A percentile compares a stretch with the other conserved stretches of the same genome.
These are phyloP conservation scores for Lytechinus variegatus DNA, from an alignment of 35 echinoderm and acorn worm species.

Conservation along the genomic window DNA sequence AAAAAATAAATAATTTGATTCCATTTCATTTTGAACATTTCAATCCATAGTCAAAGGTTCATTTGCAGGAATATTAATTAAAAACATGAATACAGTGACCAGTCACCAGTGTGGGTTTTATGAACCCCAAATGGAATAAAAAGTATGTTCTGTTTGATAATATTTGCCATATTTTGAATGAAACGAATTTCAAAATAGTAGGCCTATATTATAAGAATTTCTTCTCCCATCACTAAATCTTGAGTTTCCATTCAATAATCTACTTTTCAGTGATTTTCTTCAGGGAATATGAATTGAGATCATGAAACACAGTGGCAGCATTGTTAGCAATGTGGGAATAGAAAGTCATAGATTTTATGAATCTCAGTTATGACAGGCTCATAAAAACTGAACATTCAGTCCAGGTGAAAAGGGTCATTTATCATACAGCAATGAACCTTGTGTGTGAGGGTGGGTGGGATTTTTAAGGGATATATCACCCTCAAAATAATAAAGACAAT, in stretches of 20 bases:
- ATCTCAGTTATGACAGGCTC: neutral
- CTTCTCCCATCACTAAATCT: neutral
- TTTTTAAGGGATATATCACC: neutral
- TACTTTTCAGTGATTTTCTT: neutral
- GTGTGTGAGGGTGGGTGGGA: neutral
- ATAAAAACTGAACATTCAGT: neutral
- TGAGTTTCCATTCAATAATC: neutral
- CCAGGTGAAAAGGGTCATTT: neutral
- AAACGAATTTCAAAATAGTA: neutral
- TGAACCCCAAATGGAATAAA: no score
- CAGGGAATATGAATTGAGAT: neutral
- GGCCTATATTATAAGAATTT: neutral
- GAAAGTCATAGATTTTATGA: conserved; percentile 13
- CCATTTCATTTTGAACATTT: no score
- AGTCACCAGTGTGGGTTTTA: no score
- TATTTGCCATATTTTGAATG: neutral
- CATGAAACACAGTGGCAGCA: neutral
- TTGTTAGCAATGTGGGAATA: neutral
- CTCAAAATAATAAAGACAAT: no score
- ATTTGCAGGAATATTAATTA: no score
- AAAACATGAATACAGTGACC: no score
- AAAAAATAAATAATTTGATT: no score
- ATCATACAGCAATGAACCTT: neutral
- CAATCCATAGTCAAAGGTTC: no score
- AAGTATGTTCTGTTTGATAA: neutral